These are phyloP conservation scores for Misgurnus mizolepis DNA, from an alignment of 2,113 vertebrate genomes.

Conservation along the genomic window DNA sequence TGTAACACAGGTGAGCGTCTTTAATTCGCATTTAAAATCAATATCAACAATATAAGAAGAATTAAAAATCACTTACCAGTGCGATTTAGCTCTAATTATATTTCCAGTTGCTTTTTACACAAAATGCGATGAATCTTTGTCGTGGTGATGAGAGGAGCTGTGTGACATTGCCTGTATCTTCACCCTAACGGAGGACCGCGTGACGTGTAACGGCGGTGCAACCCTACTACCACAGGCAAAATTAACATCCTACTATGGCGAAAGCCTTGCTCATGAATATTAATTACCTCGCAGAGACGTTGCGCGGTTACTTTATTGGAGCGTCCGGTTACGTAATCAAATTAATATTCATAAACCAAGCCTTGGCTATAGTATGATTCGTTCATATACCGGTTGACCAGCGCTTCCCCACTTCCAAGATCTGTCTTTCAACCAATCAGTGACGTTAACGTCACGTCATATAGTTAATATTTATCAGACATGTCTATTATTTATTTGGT, in stretches of 20 bases:
- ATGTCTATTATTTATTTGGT: no score
- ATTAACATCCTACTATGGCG: slow-evolving; percentile 19
- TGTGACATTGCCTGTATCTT: slow-evolving; percentile 41
- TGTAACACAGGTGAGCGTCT: not conserved
- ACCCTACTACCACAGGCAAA: slow-evolving; percentile 44
- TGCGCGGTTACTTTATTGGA: slow-evolving; percentile 20
- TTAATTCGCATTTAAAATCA: slow-evolving; percentile 1
- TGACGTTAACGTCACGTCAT: not conserved
- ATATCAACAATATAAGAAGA: not conserved
- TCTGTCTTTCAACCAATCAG: not conserved
- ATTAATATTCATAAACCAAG: not conserved
- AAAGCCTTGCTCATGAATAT: slow-evolving; percentile 5
- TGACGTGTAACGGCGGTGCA: slow-evolving; percentile 39
- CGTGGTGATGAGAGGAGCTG: slow-evolving; percentile 12
- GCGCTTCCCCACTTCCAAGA: not conserved
- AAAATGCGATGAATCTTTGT: slow-evolving; percentile 10
- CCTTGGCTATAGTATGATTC: not conserved
- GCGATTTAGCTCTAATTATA: not conserved
- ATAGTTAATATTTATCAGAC: not conserved
- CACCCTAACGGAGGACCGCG: slow-evolving; percentile 44
- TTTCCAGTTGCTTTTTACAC: not conserved
- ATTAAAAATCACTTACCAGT: slow-evolving; percentile 20
- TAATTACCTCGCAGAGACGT: not conserved
- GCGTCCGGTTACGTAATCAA: slow-evolving; percentile 31
- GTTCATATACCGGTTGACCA: no score